Conservation (phyloP, 2,888 invertebrate genomes). For the Trypoxylon attenuatum region DNA sequence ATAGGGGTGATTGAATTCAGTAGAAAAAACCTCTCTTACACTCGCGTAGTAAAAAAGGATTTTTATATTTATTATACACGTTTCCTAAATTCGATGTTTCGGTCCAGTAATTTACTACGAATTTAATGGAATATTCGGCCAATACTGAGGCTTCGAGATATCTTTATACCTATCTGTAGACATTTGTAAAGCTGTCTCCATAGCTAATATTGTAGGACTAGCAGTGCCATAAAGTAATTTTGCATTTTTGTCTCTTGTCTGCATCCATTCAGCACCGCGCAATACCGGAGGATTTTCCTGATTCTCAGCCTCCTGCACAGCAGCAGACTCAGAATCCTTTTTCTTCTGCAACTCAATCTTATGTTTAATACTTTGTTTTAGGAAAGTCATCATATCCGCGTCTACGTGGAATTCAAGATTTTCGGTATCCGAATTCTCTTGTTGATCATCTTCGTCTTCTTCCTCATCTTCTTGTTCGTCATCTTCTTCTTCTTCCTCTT, state of each 20-base stretch:
- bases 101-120: conserved; percentile 17
- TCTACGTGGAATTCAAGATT: conserved; percentile 78
- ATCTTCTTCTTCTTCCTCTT: not conserved
- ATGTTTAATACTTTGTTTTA: conserved; percentile 78
- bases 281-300: conserved; percentile 34
- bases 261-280: conserved; percentile 59
- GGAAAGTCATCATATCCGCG: conserved; percentile 80
- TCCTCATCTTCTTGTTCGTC: conserved; percentile 22
- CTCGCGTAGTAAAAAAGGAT: not conserved
- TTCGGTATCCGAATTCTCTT: conserved; percentile 56
- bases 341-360: conserved; percentile 72
- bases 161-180: conserved; percentile 80
- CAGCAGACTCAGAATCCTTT: conserved; percentile 45
- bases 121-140: conserved; percentile 84
- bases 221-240: conserved; percentile 80
- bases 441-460: conserved; percentile 55
- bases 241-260: conserved; percentile 72
- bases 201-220: conserved; percentile 81
- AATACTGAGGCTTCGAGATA: conserved; percentile 79
- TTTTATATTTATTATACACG: conserved; percentile 1
- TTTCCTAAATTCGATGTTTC: no score
- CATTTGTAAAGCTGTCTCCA: conserved; percentile 84
- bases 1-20: not conserved
- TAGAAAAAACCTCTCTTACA: not conserved
- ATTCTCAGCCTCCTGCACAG: conserved; percentile 19